Conservation (phyloP, 2,888 invertebrate genomes). For the Dromius quadrimaculatus region DNA sequence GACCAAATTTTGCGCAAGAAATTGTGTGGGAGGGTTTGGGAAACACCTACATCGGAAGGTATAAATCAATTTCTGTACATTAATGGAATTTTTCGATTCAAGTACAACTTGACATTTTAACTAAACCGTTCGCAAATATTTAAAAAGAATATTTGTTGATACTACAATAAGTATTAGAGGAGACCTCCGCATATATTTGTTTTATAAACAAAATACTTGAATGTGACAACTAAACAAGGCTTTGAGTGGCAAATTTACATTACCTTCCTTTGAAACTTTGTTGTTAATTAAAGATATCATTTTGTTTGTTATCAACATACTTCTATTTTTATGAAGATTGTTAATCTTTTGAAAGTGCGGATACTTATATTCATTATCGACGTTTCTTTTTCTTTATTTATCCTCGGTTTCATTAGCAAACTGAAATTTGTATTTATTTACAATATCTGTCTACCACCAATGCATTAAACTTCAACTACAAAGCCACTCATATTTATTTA, state of each 20-base stretch:
- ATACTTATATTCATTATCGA: too few species aligned
- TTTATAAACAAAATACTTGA: conserved; percentile 42
- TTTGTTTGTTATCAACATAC: conserved; percentile 30
- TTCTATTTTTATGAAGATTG: too few species aligned
- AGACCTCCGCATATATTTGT: conserved; percentile 47
- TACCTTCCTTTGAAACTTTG: conserved; percentile 31
- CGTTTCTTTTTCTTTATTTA: too few species aligned
- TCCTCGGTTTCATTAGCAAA: too few species aligned
- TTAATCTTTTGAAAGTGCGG: too few species aligned
- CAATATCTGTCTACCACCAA: too few species aligned
- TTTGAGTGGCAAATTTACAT: conserved; percentile 43
- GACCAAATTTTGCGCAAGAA: conserved; percentile 13
- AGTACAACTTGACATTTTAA: conserved; percentile 16
- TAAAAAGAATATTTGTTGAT: conserved; percentile 43
- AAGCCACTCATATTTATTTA: too few species aligned
- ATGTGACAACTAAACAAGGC: conserved; percentile 18
- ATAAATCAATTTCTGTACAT: too few species aligned
- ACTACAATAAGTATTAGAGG: conserved; percentile 44
- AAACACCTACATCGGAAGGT: background rate
- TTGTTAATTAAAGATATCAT: conserved; percentile 38
- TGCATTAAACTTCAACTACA: too few species aligned
- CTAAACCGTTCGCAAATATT: conserved; percentile 39
- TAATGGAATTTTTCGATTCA: background rate
- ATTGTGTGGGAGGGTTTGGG: conserved; percentile 32
- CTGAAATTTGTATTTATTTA: too few species aligned